phyloP scores from a whole-genome alignment of 1,140 invertebrate species.

The Myzus persicae region DNA sequence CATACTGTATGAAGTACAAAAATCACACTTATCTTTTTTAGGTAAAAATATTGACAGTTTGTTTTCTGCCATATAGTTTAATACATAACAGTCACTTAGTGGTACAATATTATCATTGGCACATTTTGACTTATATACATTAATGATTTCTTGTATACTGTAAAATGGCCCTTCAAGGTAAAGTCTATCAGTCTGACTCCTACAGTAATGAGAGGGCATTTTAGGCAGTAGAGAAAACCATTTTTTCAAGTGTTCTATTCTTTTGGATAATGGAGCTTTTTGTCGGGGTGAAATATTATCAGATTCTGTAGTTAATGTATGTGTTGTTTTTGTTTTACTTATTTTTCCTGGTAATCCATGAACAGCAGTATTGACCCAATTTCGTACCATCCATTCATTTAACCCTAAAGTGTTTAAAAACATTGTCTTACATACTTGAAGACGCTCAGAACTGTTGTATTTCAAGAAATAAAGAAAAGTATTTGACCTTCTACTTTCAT shows the following conservation, averaged over 20 bases:
- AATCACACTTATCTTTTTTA: no score
- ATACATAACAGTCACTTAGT: no score
- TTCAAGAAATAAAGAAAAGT: no score
- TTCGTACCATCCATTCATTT: slow-evolving; percentile 14
- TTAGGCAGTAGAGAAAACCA: neutral
- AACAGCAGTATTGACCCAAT: neutral
- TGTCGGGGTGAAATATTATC: neutral
- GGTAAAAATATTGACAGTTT: no score
- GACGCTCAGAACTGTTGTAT: no score
- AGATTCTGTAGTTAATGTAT: no score
- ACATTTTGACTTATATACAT: neutral
- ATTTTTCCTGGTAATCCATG: neutral
- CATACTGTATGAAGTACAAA: no score
- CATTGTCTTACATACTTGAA: no score
- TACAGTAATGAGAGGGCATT: slow-evolving; percentile 23
- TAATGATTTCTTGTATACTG: neutral
- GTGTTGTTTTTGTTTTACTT: neutral
- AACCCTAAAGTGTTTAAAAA: neutral
- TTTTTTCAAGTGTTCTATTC: slow-evolving; percentile 14
- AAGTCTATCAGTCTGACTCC: slow-evolving; percentile 8
- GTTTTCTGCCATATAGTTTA: no score
- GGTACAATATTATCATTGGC: no score
- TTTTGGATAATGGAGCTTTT: neutral
- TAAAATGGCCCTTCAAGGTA: neutral
- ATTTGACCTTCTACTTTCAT: no score